These are phyloP conservation scores for Asbolus verrucosus DNA, from an alignment of 1,140 invertebrate genomes.

Conservation along the genomic window DNA sequence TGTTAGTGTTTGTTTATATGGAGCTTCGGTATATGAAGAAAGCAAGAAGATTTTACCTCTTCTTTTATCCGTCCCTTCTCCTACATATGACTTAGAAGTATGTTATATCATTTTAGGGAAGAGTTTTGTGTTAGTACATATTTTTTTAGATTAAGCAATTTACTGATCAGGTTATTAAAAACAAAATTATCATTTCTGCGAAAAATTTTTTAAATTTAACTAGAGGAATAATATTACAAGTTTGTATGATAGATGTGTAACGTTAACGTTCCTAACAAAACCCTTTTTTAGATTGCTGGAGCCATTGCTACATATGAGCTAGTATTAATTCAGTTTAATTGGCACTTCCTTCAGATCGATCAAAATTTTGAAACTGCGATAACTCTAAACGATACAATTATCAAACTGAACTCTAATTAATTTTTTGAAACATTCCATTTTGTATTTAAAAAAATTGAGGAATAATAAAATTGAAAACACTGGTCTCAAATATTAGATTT, in stretches of 20 bases:
- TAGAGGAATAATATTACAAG: not conserved
- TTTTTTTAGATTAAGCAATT: constrained; percentile 3
- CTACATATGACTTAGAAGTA: constrained; percentile 5
- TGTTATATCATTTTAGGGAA: not conserved
- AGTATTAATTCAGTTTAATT: constrained; percentile 8
- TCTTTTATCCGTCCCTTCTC: not conserved
- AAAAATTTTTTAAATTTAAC: constrained; percentile 5
- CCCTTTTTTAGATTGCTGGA: constrained; percentile 7
- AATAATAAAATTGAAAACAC: no score
- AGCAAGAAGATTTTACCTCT: not conserved
- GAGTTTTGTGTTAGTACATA: not conserved
- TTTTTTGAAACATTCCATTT: no score
- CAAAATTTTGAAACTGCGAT: no score
- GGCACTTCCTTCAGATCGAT: not conserved
- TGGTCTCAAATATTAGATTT: no score
- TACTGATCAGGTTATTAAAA: not conserved
- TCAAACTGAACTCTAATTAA: no score
- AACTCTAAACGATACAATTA: no score
- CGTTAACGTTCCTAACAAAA: no score
- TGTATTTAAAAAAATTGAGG: no score
- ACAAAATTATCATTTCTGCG: not conserved
- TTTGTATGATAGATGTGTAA: no score
- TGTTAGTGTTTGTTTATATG: not conserved
- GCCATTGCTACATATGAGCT: not conserved
- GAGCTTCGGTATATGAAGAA: not conserved